Conservation (phyloP, 2,113 vertebrate species). For the Campylorhamphus procurvoides region DNA sequence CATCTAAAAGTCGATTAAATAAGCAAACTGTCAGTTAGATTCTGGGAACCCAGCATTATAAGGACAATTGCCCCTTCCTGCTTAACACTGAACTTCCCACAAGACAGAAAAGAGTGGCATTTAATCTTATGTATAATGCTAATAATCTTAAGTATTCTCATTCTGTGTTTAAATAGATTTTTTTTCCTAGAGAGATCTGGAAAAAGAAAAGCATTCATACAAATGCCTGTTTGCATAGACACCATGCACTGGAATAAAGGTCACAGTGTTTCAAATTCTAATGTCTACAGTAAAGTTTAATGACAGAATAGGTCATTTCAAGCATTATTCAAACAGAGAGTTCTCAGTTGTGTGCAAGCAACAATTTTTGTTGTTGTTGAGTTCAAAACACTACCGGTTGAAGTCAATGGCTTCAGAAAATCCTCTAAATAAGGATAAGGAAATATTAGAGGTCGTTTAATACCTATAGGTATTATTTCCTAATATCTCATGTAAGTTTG, state of each 20-base stretch:
- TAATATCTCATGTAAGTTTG: not conserved
- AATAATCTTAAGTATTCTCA: not conserved
- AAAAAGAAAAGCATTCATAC: not conserved
- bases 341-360: not conserved
- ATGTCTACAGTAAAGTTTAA: not conserved
- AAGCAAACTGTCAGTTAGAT: not conserved
- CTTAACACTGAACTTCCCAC: not conserved
- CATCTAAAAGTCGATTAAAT: not conserved
- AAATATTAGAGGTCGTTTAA: not conserved
- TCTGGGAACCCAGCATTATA: not conserved
- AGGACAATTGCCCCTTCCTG: not conserved
- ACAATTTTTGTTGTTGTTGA: not conserved
- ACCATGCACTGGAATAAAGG: not conserved
- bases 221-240: not conserved
- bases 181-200: not conserved
- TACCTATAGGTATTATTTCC: not conserved
- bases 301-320: not conserved
- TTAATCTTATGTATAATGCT: not conserved
- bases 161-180: not conserved
- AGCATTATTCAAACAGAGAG: not conserved
- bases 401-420: not conserved
- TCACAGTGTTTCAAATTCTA: slow-evolving; percentile 1
- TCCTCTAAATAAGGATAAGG: not conserved
- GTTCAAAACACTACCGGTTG: not conserved
- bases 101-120: not conserved